Conservation (phyloP, 2,113 vertebrate genomes). For the Columbina picui region DNA sequence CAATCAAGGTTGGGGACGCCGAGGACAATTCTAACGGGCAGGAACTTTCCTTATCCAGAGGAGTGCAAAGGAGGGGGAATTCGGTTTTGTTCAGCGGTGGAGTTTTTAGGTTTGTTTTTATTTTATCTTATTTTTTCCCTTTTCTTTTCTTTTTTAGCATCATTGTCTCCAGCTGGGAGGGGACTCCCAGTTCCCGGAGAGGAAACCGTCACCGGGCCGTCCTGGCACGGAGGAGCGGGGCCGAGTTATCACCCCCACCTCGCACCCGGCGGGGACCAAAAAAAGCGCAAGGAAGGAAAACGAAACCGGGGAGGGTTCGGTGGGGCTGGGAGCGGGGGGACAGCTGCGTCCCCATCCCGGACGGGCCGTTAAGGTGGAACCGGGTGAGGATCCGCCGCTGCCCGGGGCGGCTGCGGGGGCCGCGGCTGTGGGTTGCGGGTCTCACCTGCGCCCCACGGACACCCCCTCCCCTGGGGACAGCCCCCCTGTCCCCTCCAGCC, state of each 20-base stretch:
- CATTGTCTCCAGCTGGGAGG: slow-evolving; percentile 67
- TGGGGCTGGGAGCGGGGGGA: not conserved
- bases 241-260: not conserved
- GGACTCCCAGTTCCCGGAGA: slow-evolving; percentile 67
- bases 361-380: slow-evolving; percentile 64
- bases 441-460: not conserved
- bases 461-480: not conserved
- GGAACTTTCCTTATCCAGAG: slow-evolving; percentile 43
- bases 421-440: not conserved
- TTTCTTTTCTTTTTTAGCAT: not conserved
- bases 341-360: not conserved
- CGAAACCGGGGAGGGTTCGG: not conserved
- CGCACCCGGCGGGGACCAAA: not conserved
- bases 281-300: not conserved
- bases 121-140: not conserved
- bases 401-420: not conserved
- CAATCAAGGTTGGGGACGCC: not conserved
- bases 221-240: not conserved
- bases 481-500: not conserved
- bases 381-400: not conserved
- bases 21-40: slow-evolving; percentile 11
- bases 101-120: too few relatives aligned
- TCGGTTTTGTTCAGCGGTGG: not conserved
- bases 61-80: not conserved
- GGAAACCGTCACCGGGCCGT: slow-evolving; percentile 60